phyloP scores from a whole-genome alignment of 2,888 invertebrate genomes.

The Congeria kusceri region DNA sequence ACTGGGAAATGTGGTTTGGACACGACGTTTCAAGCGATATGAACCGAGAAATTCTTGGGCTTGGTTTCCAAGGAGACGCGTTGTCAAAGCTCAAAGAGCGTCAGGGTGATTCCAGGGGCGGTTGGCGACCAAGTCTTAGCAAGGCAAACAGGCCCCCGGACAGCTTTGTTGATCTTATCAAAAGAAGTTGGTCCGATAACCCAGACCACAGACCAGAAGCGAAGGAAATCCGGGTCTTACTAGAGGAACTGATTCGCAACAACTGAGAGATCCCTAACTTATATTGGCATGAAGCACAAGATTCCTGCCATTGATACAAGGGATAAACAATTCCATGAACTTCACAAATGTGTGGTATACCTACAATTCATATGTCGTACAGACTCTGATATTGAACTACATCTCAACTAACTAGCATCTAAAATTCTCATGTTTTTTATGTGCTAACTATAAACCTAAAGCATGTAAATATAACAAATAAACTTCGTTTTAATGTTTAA shows the following conservation, averaged over 20 bases:
- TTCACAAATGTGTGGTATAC: no score
- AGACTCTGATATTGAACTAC: no score
- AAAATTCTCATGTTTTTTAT: no score
- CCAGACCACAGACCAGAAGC: slow-evolving; percentile 61
- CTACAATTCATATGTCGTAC: no score
- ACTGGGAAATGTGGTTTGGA: slow-evolving; percentile 81
- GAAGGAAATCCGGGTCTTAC: slow-evolving; percentile 26
- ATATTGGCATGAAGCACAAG: no score
- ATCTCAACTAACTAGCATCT: no score
- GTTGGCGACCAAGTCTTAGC: slow-evolving; percentile 72
- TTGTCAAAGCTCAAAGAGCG: slow-evolving; percentile 37
- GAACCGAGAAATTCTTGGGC: slow-evolving; percentile 30
- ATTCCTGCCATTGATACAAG: no score
- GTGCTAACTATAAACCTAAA: no score
- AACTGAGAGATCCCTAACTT: slow-evolving; percentile 2
- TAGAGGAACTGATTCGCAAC: slow-evolving; percentile 35
- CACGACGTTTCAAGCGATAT: slow-evolving; percentile 70
- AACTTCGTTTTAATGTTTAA: no score
- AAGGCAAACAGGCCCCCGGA: slow-evolving; percentile 65
- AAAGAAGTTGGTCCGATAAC: slow-evolving; percentile 66
- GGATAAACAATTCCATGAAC: no score
- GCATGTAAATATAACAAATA: no score
- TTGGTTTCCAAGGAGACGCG: slow-evolving; percentile 46
- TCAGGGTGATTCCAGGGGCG: slow-evolving; percentile 52
- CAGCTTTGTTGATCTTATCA: slow-evolving; percentile 63